Percentiles rank a stretch among this genome's conserved stretches.
Conservation (phyloP, 1,140 invertebrate genomes). For the Holcopasites calliopsidis region DNA sequence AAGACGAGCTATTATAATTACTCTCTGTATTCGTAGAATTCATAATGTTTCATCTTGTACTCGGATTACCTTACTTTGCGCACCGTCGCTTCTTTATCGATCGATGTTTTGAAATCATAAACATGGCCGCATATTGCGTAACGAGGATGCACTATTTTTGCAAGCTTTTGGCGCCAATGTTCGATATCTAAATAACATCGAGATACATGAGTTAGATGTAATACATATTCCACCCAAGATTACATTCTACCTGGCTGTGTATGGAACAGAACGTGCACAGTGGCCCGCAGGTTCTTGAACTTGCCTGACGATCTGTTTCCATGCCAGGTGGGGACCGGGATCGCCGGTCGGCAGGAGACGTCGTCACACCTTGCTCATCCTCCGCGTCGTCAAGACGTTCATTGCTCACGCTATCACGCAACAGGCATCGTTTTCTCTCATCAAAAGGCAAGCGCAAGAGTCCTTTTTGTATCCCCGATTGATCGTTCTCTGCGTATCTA, state of each 20-base stretch:
- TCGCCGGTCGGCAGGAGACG: conserved; percentile 51
- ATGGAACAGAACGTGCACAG: conserved; percentile 22
- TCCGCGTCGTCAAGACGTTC: conserved; percentile 53
- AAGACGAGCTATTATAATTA: neutral
- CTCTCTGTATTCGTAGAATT: neutral
- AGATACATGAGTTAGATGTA: no score
- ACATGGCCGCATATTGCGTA: neutral
- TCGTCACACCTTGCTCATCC: conserved; percentile 58
- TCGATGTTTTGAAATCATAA: neutral
- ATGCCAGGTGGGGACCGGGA: conserved; percentile 60
- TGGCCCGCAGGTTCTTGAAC: conserved; percentile 63
- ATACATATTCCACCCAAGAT: conserved; percentile 11
- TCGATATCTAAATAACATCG: neutral
- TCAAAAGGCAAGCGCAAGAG: neutral
- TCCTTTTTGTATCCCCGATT: neutral
- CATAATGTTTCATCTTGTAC: no score
- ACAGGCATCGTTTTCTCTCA: conserved; percentile 8
- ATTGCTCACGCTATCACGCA: conserved; percentile 11
- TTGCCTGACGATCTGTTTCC: conserved; percentile 53
- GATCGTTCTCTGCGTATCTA: neutral
- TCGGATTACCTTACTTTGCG: neutral
- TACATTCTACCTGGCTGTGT: conserved; percentile 25
- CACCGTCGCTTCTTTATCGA: neutral
- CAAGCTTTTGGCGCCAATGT: neutral
- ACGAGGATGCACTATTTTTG: neutral